Evolutionary conservation across 2,888 invertebrate species (phyloP), one percentile per base, ranked within the genome.

Genomic region (Buathra laborator): DNA sequence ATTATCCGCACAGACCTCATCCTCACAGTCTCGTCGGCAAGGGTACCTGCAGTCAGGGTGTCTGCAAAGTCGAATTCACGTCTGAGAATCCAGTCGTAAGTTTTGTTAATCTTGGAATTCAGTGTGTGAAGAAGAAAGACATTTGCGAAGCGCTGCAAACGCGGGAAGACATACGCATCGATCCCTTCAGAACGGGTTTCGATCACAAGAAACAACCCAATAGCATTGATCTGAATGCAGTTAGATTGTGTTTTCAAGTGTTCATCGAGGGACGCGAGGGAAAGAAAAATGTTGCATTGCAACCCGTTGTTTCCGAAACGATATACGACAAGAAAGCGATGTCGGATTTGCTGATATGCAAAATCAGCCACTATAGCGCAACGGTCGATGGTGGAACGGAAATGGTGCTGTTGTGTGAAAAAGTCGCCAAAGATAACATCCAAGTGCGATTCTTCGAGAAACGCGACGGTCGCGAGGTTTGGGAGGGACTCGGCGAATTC

Each of bases 311-410:
- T 0, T 95, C 95, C 0, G 95, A 95, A 70, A 94, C 95, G 7
- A 95, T 96, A 77, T 95, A 94, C 91, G 95, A 96, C 90, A 96
- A 95, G 94, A 96, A 96, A 91, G 95, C 95, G 0, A 94, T 95
- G 90, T 94, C 94, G 84, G 95, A 95, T 88, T 91, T 96, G 80
- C 94, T 94, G 3, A 96, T 96, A 56, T 95, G 94, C 90, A 95
- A 95, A 88, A 91, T 96, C 71, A 95, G 95, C 89, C 94, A 95
- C 87, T 94, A 94, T 84, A 94, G 95, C 10, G 95, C 95, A 7
- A 94, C 95, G 62, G 95, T 94, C 1, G 92, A 92, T 53, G 96
- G 96, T 12, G 95, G 95, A 2, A 94, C 94, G 88, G 95, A 95
- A 89, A 95, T 96, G 70, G 95, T 96, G 83, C 91, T 96, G 1